Evolutionary conservation across 2,113 vertebrate genomes (phyloP).

Genomic region (Nicator chloris): DNA sequence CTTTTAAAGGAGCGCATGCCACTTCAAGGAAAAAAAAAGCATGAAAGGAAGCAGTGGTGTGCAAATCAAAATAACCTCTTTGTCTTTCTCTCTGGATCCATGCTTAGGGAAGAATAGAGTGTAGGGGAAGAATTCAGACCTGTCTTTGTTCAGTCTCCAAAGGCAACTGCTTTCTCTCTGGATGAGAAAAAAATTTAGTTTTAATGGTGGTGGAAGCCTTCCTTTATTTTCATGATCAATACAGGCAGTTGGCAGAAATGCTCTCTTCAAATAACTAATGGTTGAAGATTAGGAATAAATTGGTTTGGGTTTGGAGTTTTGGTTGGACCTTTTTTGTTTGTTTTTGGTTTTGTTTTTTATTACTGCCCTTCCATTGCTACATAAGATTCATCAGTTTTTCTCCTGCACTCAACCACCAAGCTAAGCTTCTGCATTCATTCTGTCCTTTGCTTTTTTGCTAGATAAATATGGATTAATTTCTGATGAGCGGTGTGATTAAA

Average conservation of each 20-base stretch:
- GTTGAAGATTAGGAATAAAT: slow-evolving; percentile 54
- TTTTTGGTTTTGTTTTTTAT: background rate
- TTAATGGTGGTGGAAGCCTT: slow-evolving; percentile 16
- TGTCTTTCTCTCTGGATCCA: slow-evolving; percentile 3
- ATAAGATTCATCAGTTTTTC: background rate
- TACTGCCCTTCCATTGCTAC: background rate
- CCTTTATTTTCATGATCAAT: slow-evolving; percentile 35
- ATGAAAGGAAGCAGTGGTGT: slow-evolving; percentile 27
- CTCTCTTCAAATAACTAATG: slow-evolving; percentile 45
- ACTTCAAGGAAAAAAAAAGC: background rate
- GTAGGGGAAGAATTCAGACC: slow-evolving; percentile 6
- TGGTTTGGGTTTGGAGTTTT: background rate
- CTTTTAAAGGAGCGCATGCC: background rate
- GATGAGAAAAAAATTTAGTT: background rate
- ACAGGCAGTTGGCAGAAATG: slow-evolving; percentile 47
- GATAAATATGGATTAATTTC: background rate
- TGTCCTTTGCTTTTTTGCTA: background rate
- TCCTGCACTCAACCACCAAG: background rate
- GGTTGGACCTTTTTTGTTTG: background rate
- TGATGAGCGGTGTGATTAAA: background rate
- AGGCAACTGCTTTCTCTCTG: background rate
- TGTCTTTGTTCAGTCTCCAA: slow-evolving; percentile 9
- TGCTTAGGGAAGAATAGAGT: slow-evolving; percentile 22
- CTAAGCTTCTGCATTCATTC: background rate
- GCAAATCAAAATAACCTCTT: slow-evolving; percentile 30